These are phyloP conservation scores for Pteropus alecto DNA, from an alignment of 2,113 vertebrate species.

Conservation along the genomic window DNA sequence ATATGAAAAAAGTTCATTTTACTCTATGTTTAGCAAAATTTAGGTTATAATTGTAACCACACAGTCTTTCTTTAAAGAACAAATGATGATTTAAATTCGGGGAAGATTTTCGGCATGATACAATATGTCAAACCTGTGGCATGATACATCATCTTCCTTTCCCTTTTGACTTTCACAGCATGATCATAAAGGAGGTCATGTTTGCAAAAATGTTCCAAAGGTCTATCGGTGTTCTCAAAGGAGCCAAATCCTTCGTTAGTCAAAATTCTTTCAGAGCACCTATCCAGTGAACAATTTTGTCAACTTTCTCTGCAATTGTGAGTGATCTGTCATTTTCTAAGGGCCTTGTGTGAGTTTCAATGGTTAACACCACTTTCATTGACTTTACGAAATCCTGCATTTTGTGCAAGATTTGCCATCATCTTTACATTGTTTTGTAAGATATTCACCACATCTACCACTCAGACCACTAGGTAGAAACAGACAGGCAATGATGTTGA, in stretches of 20 bases:
- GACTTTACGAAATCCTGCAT: background rate
- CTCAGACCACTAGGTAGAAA: background rate
- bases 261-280: background rate
- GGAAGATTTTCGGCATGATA: background rate
- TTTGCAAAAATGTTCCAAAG: background rate
- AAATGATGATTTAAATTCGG: background rate
- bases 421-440: background rate
- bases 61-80: background rate
- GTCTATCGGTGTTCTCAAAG: background rate
- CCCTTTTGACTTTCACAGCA: background rate
- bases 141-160: background rate
- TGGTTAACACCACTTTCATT: background rate
- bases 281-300: background rate
- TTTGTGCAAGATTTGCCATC: background rate
- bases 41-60: background rate
- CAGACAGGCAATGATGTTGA: background rate
- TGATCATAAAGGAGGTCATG: background rate
- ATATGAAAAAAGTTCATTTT: background rate
- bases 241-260: background rate
- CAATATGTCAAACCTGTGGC: background rate
- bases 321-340: background rate
- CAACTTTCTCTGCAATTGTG: background rate
- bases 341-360: background rate
- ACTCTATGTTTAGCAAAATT: background rate
- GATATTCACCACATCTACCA: background rate